A percentile compares a stretch with the other conserved stretches of the same genome.
phyloP scores from a whole-genome alignment of 2,113 vertebrate species.

The Callithrix jacchus region DNA sequence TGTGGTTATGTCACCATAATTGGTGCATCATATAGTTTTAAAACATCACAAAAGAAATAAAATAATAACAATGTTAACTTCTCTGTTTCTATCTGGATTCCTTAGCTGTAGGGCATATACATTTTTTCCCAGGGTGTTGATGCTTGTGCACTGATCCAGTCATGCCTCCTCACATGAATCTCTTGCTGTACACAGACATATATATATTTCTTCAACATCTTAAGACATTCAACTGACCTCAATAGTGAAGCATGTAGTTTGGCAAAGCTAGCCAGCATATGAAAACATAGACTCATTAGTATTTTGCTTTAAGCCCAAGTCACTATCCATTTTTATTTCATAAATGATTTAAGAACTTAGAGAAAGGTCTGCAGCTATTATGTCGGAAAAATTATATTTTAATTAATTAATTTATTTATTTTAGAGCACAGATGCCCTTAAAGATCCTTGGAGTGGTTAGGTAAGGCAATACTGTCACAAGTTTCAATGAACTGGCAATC shows the following conservation, averaged over 20 bases:
- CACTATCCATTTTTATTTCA: neutral
- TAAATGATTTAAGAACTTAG: constrained; percentile 20
- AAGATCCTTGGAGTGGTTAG: neutral
- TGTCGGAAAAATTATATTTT: neutral
- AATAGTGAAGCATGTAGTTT: neutral
- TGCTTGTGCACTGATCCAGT: neutral
- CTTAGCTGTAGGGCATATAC: neutral
- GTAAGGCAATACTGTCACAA: neutral
- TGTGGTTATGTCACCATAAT: neutral
- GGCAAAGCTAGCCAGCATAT: constrained; percentile 33
- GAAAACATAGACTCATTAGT: neutral
- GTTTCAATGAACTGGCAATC: neutral
- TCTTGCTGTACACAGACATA: neutral
- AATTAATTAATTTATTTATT: neutral
- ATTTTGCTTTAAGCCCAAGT: constrained; percentile 41
- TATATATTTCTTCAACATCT: neutral
- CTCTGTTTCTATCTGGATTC: neutral
- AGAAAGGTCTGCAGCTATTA: neutral
- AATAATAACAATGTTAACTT: neutral
- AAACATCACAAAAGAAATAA: neutral
- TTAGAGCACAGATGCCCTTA: constrained; percentile 22
- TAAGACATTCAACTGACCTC: neutral
- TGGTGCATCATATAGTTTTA: neutral
- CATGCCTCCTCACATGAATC: neutral
- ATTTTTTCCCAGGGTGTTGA: neutral